Evolutionary conservation across 2,113 vertebrate genomes (phyloP).

Genomic region (Piaya cayana): DNA sequence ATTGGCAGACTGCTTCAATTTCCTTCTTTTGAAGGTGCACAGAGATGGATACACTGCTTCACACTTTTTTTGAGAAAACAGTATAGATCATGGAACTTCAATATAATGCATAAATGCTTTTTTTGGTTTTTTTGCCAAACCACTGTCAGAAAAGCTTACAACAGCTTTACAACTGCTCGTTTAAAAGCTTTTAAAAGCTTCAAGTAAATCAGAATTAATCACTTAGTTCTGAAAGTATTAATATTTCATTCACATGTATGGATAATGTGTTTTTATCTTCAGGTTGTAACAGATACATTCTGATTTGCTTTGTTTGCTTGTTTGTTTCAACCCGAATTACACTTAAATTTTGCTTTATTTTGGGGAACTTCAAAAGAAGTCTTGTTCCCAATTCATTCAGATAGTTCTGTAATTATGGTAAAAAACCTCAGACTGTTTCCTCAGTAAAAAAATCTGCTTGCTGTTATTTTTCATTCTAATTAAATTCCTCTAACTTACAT

Average conservation of each 20-base stretch:
- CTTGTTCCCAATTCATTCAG: neutral
- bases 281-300: neutral
- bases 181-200: neutral
- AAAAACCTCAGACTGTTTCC: neutral
- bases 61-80: neutral
- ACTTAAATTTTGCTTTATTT: neutral
- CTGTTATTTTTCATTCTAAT: neutral
- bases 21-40: neutral
- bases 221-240: neutral
- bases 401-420: neutral
- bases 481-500: neutral
- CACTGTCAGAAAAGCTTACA: neutral
- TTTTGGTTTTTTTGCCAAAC: neutral
- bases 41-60: neutral
- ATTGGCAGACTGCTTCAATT: neutral
- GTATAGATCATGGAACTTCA: neutral
- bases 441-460: neutral
- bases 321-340: neutral
- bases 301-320: neutral
- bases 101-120: neutral
- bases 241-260: neutral
- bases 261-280: neutral
- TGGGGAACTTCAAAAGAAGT: neutral
- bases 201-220: neutral
- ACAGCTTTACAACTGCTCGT: neutral